Base-by-base conservation (phyloP, 2,113 vertebrate genomes). In the Corythornis madagascariensis region DNA sequence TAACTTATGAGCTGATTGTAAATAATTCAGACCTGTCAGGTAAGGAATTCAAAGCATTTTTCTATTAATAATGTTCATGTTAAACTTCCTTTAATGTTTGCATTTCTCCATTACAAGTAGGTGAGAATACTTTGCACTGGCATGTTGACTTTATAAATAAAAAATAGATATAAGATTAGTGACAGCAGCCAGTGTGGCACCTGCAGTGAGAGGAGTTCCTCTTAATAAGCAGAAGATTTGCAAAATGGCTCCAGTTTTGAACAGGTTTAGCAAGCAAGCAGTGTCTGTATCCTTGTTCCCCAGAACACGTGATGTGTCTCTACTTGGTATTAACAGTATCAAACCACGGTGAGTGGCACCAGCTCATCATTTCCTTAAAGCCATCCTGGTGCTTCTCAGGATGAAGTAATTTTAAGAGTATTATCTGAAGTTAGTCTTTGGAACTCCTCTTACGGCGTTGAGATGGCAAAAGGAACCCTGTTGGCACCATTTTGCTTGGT, bases 1-100 rank as follows among this genome's bases (percentile, higher is more conserved):
- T 99, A 95, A 99, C 99, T 4, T 99, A 99, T 45, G 99, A 99
- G 95, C 98, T 99, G 97, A 99, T 98, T 16, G 97, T 99, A 89
- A 99, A 98, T 95, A 98, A 98, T 97, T 98, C 98, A 5, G 98
- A 99, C 63, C 97, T 97, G 28, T 97, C 98, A 97, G 99, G 99
- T 99, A 98, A 99, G 98, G 89, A 60, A 61, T 10, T 35, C 10
- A 2, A 2, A 12, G 13, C 29, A 15, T 77, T 78, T 45, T 79
- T 56, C 43, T 72, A 64, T 5, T 20, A 11, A n/a, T 31, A 11
- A 35, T 33, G 11, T 33, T 85, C 38, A 3, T 17, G 10, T 52
- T 71, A 43, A 74, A 28, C 29, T 70, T 61, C 28, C 10, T 72
- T 33, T 22, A 47, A 1, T 67, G 47, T 63, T 61, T 50, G 6